A percentile compares a stretch with the other conserved stretches of the same genome.
Conservation (phyloP, 2,113 vertebrate genomes). For the Thunnus thynnus region DNA sequence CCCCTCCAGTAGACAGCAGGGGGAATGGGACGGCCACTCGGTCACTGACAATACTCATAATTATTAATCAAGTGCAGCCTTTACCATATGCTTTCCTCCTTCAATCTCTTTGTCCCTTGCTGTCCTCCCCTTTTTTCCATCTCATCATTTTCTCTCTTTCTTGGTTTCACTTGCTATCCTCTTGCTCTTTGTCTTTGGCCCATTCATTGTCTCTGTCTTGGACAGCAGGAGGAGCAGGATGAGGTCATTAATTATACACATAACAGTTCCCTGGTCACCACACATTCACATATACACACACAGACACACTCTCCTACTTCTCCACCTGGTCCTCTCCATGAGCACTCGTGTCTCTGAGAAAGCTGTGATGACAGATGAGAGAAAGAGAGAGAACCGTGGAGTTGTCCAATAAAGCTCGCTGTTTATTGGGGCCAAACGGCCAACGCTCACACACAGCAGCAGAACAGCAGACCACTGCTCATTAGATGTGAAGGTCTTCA, state of each 20-base stretch:
- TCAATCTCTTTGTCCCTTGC: constrained; percentile 21
- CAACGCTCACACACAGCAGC: constrained; percentile 36
- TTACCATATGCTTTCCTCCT: constrained; percentile 64
- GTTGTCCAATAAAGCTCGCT: constrained; percentile 41
- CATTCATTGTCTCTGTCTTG: constrained; percentile 26
- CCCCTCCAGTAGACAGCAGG: constrained; percentile 64
- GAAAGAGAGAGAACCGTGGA: neutral
- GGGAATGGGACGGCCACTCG: constrained; percentile 49
- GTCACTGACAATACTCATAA: constrained; percentile 65
- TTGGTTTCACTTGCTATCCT: constrained; percentile 35
- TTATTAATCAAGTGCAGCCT: constrained; percentile 69
- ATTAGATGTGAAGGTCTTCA: constrained; percentile 50
- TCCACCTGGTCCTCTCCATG: constrained; percentile 61
- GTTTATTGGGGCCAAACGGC: constrained; percentile 66
- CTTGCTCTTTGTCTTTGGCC: constrained; percentile 32
- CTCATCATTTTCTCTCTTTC: constrained; percentile 30
- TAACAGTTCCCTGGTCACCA: constrained; percentile 43
- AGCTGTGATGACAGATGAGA: constrained; percentile 59
- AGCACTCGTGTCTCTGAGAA: constrained; percentile 25
- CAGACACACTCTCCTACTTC: constrained; percentile 23
- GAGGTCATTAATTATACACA: constrained; percentile 80
- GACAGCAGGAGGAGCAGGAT: constrained; percentile 72
- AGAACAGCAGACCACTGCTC: constrained; percentile 34
- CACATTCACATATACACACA: constrained; percentile 41
- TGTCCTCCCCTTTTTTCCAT: neutral